phyloP scores from a whole-genome alignment of 2,113 vertebrate genomes.

The Sinocyclocheilus anshuiensis region DNA sequence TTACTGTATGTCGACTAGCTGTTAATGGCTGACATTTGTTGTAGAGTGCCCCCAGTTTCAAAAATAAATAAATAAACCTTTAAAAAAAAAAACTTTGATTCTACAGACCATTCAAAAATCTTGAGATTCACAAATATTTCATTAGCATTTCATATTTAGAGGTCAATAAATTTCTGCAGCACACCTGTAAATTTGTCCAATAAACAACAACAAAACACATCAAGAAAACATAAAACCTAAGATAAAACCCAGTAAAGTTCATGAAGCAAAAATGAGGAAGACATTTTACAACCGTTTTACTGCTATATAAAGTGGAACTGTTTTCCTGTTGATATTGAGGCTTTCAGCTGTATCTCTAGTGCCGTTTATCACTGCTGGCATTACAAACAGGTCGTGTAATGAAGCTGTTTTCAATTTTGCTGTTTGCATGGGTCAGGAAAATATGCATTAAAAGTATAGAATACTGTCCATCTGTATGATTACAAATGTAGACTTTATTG shows the following conservation, averaged over 20 bases:
- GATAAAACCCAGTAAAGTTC: neutral
- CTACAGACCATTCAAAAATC: neutral
- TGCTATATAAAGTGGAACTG: neutral
- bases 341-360: neutral
- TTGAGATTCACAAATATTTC: neutral
- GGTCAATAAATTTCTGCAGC: neutral
- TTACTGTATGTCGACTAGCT: neutral
- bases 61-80: neutral
- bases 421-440: neutral
- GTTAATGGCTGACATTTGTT: neutral
- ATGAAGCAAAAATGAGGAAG: neutral
- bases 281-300: neutral
- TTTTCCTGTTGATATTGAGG: constrained; percentile 11
- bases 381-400: neutral
- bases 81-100: neutral
- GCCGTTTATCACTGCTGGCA: neutral
- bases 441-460: neutral
- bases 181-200: constrained; percentile 29
- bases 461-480: neutral
- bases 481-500: neutral
- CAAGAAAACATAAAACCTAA: constrained; percentile 24
- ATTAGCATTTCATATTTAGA: constrained; percentile 12
- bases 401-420: neutral
- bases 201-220: neutral
- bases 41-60: neutral